Evolutionary conservation across 2,113 vertebrate species (phyloP).

Genomic region (Coturnix japonica): DNA sequence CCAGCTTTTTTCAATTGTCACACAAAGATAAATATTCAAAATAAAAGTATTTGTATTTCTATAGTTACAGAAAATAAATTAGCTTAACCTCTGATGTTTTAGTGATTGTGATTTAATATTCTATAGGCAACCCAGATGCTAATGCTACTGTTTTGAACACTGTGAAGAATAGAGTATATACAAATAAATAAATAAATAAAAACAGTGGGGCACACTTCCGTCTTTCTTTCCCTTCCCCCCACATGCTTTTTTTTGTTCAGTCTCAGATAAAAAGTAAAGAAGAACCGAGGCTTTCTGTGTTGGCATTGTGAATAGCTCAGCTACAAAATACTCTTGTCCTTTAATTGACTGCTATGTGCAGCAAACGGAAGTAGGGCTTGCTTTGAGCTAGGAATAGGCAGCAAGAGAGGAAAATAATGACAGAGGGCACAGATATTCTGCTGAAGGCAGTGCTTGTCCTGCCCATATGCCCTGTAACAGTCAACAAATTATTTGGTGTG

Average conservation of each 20-base stretch:
- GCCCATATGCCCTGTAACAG: conserved; percentile 48
- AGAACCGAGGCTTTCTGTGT: background rate
- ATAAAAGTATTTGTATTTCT: background rate
- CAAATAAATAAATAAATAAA: background rate
- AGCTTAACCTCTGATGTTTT: background rate
- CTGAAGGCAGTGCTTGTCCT: conserved; percentile 45
- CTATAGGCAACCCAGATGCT: background rate
- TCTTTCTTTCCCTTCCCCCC: background rate
- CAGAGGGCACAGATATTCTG: conserved; percentile 48
- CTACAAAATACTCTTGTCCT: conserved; percentile 45
- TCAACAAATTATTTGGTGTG: conserved; percentile 43
- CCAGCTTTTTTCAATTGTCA: background rate
- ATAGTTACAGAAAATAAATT: background rate
- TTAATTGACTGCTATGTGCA: background rate
- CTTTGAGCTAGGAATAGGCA: background rate
- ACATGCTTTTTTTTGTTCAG: background rate
- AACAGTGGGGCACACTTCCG: background rate
- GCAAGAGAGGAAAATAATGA: conserved; percentile 24
- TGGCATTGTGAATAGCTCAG: background rate
- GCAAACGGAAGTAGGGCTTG: conserved; percentile 13
- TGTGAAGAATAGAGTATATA: fast-evolving
- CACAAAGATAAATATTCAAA: fast-evolving
- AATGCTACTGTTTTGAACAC: background rate
- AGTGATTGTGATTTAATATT: background rate
- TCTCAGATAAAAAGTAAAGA: conserved; percentile 9